Base-by-base conservation (phyloP, 1,140 invertebrate genomes). In the Bombus consobrinus region DNA sequence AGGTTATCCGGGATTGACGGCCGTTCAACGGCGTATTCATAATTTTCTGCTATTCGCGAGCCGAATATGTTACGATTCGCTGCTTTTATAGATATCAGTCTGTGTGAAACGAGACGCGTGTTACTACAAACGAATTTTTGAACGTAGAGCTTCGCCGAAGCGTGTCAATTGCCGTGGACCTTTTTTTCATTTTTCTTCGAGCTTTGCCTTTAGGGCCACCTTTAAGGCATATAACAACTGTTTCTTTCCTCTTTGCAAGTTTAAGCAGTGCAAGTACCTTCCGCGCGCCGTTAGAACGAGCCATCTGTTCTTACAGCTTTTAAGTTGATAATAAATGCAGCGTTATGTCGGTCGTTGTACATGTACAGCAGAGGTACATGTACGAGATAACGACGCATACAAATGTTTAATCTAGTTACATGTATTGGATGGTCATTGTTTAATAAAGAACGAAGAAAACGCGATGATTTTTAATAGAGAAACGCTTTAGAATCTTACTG, bases 71-170 rank as follows among this genome's bases (percentile, higher is more conserved):
- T n/a, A 13, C 13, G 28, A 39, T 28, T 32, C 32, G 47, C 3
- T n/a, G 47, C 32, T 68, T 47, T 43, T n/a, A n/a, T 43, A 39
- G 34, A 69, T 25, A 39, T 28, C 71, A 18, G 25, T 2, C 15
- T 8, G 18, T 0, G 10, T 9, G 47, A 71, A 39, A 10, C n/a
- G 47, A 53, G 25, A 41, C 47, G 69, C 74, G 68, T 57, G 68
- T 57, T 64, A 57, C 57, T 34, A 62, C n/a, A 12, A 43, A 47
- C 53, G 34, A 69, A 75, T 86, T 86, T 88, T 86, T 79, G 85
- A 74, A 78, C 76, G 28, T 53, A n/a, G 72, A 39, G 43, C 86
- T 81, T 68, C 43, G 77, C 73, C 32, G 62, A 74, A 81, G 47
- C 18, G n/a, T 34, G 64, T 76, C 73, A 12, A 6, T 62, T 69